Evolutionary conservation across 2,888 invertebrate genomes (phyloP), one percentile per base, ranked within the genome.

Genomic region (Galerucella calmariensis): DNA sequence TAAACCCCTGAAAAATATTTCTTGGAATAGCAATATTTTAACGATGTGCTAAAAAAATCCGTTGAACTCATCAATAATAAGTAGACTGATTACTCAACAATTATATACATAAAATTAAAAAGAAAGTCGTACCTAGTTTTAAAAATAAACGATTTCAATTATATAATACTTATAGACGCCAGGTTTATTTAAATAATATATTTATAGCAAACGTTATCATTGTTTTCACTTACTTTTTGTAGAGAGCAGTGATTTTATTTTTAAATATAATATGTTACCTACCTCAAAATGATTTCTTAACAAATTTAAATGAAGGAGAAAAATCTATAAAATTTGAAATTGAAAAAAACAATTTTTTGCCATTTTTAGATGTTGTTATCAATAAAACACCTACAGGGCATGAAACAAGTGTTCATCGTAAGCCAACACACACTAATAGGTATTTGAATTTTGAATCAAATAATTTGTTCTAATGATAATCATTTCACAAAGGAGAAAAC

Each of bases 71-170:
- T 56, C 56, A 56, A 56, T 16, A 56, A 56, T 56, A 56, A 56
- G 56, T 56, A 56, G 56, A 56, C 56, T 56, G 56, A 56, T 56
- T 56, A 56, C 20, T 56, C 56, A 20, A 56, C 56, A 16, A 11
- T 20, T 56, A 16, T 56, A 16, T 56, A 56, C 56, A 56, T 56
- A 56, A 56, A 56, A 56, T 56, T 56, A 9, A 56, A 56, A 56
- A 56, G 56, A 56, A 56, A 56, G 56, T 56, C 56, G 20, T 56
- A 56, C 56, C 10, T 20, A 56, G 56, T 20, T 56, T 56, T 56
- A 11, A 56, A 56, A 56, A 56, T 20, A 56, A 56, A 56, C 56
- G 8, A 20, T 16, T 56, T 56, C 16, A 56, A 56, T 51, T 51
- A 51, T 51, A 51, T 51, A 56, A 56, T 9, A 56, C 20, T 56